Evolutionary conservation across 2,797 vertebrate species (phyloP).

Genomic region (Rhyacichthys aspro): DNA sequence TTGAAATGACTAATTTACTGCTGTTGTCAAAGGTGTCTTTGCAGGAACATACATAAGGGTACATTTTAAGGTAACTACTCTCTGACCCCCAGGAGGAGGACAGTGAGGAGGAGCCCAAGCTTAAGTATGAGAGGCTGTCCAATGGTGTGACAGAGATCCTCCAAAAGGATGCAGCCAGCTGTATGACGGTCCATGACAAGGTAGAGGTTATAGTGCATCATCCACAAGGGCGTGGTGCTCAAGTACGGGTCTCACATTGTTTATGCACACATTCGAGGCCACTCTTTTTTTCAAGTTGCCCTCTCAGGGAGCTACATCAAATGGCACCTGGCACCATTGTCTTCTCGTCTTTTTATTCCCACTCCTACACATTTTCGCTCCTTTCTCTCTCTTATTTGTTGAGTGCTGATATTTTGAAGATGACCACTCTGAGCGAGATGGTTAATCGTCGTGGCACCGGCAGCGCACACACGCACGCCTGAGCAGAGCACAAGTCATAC

Average conservation of each 20-base stretch:
- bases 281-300: constrained; percentile 68
- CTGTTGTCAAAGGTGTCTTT: constrained; percentile 34
- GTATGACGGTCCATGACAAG: constrained; percentile 98
- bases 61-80: constrained; percentile 26
- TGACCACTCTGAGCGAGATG: constrained; percentile 82
- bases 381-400: constrained; percentile 52
- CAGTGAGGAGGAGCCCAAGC: constrained; percentile 97
- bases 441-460: constrained; percentile 91
- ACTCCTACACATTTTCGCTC: constrained; percentile 53
- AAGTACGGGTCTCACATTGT: constrained; percentile 48
- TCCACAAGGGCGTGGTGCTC: constrained; percentile 38
- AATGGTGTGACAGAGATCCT: constrained; percentile 97
- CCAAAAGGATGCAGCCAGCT: constrained; percentile 96
- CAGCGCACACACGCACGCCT: constrained; percentile 89
- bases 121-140: constrained; percentile 96
- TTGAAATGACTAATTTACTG: background rate
- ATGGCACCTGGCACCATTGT: constrained; percentile 53
- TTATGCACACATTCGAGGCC: constrained; percentile 57
- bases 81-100: constrained; percentile 88
- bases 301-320: constrained; percentile 52
- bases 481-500: constrained; percentile 90
- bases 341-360: constrained; percentile 60
- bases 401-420: constrained; percentile 82
- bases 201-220: constrained; percentile 72
- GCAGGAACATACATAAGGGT: constrained; percentile 10